Evolutionary conservation across 2,113 vertebrate genomes (phyloP).

Genomic region (Lagopus leucura): DNA sequence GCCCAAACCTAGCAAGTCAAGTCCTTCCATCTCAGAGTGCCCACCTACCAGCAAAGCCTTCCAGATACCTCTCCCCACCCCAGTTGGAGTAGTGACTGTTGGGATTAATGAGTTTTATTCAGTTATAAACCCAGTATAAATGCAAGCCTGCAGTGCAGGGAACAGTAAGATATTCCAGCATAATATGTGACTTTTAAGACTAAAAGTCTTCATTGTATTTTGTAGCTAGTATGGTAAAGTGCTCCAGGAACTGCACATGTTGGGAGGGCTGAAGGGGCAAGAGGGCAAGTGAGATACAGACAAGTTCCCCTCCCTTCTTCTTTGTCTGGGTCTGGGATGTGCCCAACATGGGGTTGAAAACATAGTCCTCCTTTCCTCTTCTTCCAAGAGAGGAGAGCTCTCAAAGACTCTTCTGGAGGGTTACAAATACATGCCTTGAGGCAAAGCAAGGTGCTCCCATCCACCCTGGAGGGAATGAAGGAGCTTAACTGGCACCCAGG

Average conservation of each 20-base stretch:
- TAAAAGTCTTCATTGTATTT: background rate
- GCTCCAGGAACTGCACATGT: background rate
- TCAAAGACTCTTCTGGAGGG: background rate
- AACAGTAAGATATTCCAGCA: background rate
- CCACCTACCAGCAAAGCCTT: background rate
- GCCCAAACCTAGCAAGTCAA: background rate
- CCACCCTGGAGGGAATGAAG: background rate
- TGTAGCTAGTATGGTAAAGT: background rate
- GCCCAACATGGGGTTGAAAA: background rate
- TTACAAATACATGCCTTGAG: background rate
- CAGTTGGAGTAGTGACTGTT: background rate
- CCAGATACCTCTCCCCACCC: background rate
- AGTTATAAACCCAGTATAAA: background rate
- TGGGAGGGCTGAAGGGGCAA: background rate
- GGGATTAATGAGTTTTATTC: background rate
- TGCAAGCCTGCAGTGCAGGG: background rate
- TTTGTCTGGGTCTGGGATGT: background rate
- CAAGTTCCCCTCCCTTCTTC: background rate
- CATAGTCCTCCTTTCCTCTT: background rate
- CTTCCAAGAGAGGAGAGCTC: background rate
- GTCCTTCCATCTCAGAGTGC: background rate
- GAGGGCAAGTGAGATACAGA: background rate
- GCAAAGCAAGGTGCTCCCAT: background rate
- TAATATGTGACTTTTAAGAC: background rate
- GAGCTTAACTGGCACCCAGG: background rate